Evolutionary conservation across 2,888 invertebrate species (phyloP), one percentile per base, ranked within the genome.

Genomic region (Drosophila bunnanda): DNA sequence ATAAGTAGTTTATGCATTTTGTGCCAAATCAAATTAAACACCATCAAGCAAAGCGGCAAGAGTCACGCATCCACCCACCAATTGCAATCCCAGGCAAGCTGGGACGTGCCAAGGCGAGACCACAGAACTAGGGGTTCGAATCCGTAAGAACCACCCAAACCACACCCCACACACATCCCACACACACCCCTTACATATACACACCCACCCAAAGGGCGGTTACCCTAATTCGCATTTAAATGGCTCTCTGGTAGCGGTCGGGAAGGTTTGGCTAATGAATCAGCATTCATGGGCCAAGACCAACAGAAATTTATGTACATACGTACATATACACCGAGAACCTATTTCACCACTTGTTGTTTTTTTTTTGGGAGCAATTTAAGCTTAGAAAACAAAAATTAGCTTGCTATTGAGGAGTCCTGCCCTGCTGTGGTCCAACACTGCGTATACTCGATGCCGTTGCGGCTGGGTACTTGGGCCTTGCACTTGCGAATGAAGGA

Each of bases 211-310:
- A 17, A 80, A 65, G 65, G 59, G 56, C 70, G 67, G 81, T 65
- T 80, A 70, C 56, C 46, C 76, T 84, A 81, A 87, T 78, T 66
- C 79, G 58, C 65, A 84, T 73, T 88, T 81, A 88, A 88, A 79
- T 82, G 70, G 73, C 60, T 44, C 48, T 56, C 52, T 41, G 56
- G 15, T 55, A 58, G 44, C 56, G 66, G 60, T 58, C 48, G 58
- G 32, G 73, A 50, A 65, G 55, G 73, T 68, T 80, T 48, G 34
- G 39, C 72, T 80, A 82, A 82, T 82, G 82, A 82, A 83, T 74
- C 84, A 80, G 81, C 70, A 88, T 88, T 88, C 89, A 83, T 77
- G 60, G 59, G 53, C 54, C 44, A 54, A 44, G 46, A 34, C 52
- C 54, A 34, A 30, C 22, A 34, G 12, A 44, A 57, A 46, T 54